These are phyloP conservation scores for Sarotherodon lohbergeri DNA, from an alignment of 2,113 vertebrate genomes.

Conservation along the genomic window DNA sequence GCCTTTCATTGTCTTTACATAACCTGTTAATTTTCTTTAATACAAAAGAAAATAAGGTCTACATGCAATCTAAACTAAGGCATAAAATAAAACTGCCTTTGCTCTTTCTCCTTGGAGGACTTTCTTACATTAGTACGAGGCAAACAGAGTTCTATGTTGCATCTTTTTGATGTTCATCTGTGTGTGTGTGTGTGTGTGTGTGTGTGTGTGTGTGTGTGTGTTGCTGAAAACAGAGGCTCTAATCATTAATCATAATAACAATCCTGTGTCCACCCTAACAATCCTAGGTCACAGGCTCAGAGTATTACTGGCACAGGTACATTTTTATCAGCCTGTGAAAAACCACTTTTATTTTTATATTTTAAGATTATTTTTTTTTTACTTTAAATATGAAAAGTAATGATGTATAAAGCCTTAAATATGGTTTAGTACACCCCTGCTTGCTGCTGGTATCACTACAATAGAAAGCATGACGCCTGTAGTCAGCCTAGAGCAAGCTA, in stretches of 20 bases:
- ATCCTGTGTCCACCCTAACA: neutral
- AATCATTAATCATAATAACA: neutral
- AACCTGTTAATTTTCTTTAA: neutral
- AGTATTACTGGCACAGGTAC: neutral
- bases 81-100: neutral
- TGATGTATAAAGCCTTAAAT: neutral
- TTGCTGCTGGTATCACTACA: neutral
- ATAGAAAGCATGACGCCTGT: neutral
- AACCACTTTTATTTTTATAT: neutral
- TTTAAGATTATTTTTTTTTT: neutral
- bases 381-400: neutral
- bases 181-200: neutral
- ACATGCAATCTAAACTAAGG: neutral
- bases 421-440: neutral
- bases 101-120: neutral
- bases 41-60: neutral
- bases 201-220: neutral
- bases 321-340: neutral
- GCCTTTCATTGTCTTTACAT: neutral
- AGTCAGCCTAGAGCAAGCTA: neutral
- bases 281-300: neutral
- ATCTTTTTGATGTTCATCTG: neutral
- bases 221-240: neutral
- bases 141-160: neutral
- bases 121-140: neutral